Evolutionary conservation across 2,113 vertebrate species (phyloP).

Genomic region (Actinemys pallida): DNA sequence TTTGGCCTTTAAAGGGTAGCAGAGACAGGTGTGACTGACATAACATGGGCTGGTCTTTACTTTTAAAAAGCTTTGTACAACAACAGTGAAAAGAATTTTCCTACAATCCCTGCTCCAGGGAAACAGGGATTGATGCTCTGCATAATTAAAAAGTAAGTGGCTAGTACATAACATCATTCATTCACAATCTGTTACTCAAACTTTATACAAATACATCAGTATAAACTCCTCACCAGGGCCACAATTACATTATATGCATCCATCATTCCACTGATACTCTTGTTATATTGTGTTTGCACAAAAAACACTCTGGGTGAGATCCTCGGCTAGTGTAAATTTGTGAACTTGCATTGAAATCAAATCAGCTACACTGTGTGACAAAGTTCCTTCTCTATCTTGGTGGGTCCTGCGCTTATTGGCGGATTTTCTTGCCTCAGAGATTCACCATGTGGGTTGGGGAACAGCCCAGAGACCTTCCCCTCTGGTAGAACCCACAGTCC

Average conservation of each 20-base stretch:
- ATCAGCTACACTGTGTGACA: not conserved
- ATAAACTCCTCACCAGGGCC: not conserved
- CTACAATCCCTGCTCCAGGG: not conserved
- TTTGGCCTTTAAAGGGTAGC: constrained; percentile 9
- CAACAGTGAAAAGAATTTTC: not conserved
- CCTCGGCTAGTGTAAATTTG: not conserved
- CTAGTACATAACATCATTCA: not conserved
- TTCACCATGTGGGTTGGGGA: too few species aligned
- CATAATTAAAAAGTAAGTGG: not conserved
- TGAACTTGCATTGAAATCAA: not conserved
- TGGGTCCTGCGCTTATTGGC: too few species aligned
- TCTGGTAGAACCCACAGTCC: too few species aligned
- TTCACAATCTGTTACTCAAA: not conserved
- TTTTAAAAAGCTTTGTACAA: not conserved
- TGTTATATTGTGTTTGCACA: not conserved
- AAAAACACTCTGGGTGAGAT: not conserved
- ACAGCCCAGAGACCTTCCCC: too few species aligned
- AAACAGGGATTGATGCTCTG: not conserved
- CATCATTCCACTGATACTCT: not conserved
- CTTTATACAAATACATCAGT: accelerated
- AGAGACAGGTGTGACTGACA: not conserved
- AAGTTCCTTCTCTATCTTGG: too few species aligned
- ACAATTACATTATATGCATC: not conserved
- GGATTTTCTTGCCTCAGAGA: too few species aligned
- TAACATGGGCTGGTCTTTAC: not conserved